These are phyloP conservation scores for Papilio elwesi DNA, from an alignment of 2,888 invertebrate species.

Conservation along the genomic window DNA sequence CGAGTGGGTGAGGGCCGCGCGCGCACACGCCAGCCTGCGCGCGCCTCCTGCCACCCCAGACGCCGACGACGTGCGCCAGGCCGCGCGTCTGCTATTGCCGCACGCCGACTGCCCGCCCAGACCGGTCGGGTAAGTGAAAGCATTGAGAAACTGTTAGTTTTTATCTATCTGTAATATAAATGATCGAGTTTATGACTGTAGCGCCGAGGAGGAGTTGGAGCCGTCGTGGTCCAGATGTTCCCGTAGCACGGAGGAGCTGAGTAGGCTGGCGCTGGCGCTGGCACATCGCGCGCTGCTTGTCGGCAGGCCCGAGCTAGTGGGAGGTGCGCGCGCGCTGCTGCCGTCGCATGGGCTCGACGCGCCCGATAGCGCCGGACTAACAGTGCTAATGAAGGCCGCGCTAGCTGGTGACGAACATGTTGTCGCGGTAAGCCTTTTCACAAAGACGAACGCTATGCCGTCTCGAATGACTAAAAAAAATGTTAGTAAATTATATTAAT, in stretches of 20 bases:
- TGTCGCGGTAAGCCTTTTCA: conserved; percentile 77
- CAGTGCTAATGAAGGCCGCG: conserved; percentile 93
- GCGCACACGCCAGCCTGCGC: conserved; percentile 92
- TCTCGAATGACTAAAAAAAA: too few species aligned
- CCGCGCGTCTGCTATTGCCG: conserved; percentile 92
- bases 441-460: too few species aligned
- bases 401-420: conserved; percentile 91
- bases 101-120: conserved; percentile 95
- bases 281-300: conserved; percentile 92
- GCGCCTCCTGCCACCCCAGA: conserved; percentile 91
- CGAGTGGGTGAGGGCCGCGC: conserved; percentile 94
- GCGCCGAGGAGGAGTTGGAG: conserved; percentile 84
- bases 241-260: conserved; percentile 81
- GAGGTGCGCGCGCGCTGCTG: conserved; percentile 90
- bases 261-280: conserved; percentile 87
- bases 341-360: conserved; percentile 88
- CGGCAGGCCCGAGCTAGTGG: conserved; percentile 91
- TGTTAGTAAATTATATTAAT: too few species aligned
- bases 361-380: conserved; percentile 90
- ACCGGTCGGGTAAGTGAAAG: conserved; percentile 84
- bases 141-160: too few species aligned
- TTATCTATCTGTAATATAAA: too few species aligned
- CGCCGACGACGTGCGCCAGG: conserved; percentile 94
- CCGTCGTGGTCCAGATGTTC: conserved; percentile 74
- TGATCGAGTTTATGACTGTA: conserved; percentile 46